These are phyloP conservation scores for Craniophora ligustri DNA, from an alignment of 2,888 invertebrate genomes.

Conservation along the genomic window DNA sequence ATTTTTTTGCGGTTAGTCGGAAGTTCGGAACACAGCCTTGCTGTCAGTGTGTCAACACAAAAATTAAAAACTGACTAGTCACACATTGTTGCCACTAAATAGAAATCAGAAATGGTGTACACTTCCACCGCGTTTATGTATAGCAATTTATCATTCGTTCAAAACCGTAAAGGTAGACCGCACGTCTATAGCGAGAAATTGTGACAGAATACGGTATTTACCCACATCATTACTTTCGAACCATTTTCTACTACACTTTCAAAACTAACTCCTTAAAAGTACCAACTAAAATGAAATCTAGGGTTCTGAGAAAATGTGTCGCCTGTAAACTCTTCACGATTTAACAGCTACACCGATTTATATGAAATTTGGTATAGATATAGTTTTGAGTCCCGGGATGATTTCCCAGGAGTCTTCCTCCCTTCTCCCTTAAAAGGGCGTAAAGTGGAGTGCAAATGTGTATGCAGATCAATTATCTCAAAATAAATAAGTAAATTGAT, in stretches of 20 bases:
- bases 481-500: too few species aligned
- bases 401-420: too few species aligned
- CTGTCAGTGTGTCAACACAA: too few species aligned
- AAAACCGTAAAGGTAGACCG: constrained; percentile 77
- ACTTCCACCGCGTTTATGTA: constrained; percentile 45
- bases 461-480: too few species aligned
- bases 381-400: too few species aligned
- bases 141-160: constrained; percentile 70
- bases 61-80: neutral
- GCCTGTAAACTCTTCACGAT: too few species aligned
- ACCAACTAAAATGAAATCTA: constrained; percentile 8
- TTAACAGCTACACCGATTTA: too few species aligned
- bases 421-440: too few species aligned
- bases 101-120: constrained; percentile 52
- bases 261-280: constrained; percentile 38
- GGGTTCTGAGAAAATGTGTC: constrained; percentile 11
- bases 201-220: constrained; percentile 68
- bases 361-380: too few species aligned
- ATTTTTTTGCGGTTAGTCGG: too few species aligned
- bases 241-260: constrained; percentile 72
- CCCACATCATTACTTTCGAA: constrained; percentile 72
- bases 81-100: constrained; percentile 22
- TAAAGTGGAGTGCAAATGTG: too few species aligned
- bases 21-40: too few species aligned
- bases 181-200: constrained; percentile 75